phyloP scores from a whole-genome alignment of 2,113 vertebrate genomes.

The Saguinus midas region DNA sequence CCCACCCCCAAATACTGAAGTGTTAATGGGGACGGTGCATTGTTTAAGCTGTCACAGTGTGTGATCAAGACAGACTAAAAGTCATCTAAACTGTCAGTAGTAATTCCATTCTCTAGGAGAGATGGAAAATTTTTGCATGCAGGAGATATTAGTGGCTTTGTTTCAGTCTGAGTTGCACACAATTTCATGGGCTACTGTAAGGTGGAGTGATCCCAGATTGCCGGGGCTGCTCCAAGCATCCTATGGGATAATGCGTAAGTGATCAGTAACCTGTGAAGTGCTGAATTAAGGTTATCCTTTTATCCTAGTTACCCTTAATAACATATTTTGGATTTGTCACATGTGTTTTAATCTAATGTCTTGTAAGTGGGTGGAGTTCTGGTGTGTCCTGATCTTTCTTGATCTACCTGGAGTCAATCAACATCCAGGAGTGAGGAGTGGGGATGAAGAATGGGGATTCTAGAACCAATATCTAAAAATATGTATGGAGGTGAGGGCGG shows the following conservation, averaged over 20 bases:
- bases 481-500: neutral
- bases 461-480: neutral
- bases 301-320: neutral
- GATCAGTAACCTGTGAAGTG: neutral
- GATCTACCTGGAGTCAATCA: neutral
- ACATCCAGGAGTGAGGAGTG: neutral
- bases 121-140: neutral
- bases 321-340: neutral
- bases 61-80: neutral
- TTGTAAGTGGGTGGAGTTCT: neutral
- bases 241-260: neutral
- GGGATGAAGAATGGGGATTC: neutral
- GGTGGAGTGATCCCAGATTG: neutral
- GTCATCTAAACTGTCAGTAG: neutral
- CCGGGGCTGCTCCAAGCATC: neutral
- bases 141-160: neutral
- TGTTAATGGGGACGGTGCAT: neutral
- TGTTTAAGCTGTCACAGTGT: neutral
- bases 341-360: neutral
- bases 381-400: neutral
- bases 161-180: neutral
- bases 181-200: neutral
- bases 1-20: neutral
- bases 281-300: neutral
- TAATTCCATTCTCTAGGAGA: neutral